Percentiles rank a stretch among this genome's conserved stretches.
Evolutionary conservation across 2,797 vertebrate genomes (phyloP).

Genomic region (Rhinella marina): DNA sequence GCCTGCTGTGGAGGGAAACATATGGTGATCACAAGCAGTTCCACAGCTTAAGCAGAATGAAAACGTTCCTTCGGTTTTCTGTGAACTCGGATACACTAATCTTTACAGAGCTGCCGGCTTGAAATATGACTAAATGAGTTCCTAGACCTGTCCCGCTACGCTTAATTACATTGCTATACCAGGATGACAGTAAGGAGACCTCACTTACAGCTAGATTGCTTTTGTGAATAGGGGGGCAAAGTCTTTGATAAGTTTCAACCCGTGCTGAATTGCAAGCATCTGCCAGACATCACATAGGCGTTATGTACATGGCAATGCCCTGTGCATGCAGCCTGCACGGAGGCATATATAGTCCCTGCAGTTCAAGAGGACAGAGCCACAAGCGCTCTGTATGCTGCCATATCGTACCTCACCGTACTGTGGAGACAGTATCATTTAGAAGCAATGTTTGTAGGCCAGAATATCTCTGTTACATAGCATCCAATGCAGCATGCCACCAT

Average conservation of each 20-base stretch:
- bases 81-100: conserved; percentile 29
- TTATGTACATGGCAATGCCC: too few relatives aligned
- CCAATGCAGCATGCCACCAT: too few relatives aligned
- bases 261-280: background rate
- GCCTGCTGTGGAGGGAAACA: conserved; percentile 20
- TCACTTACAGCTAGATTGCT: background rate
- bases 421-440: too few relatives aligned
- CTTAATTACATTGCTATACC: background rate
- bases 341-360: too few relatives aligned
- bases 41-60: conserved; percentile 28
- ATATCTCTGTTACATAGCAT: too few relatives aligned
- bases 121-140: conserved; percentile 1
- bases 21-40: conserved; percentile 29
- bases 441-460: too few relatives aligned
- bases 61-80: conserved; percentile 13
- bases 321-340: too few relatives aligned
- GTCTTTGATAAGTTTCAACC: background rate
- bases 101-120: conserved; percentile 4
- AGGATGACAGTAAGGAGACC: background rate
- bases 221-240: background rate
- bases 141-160: background rate
- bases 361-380: too few relatives aligned
- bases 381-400: too few relatives aligned
- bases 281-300: background rate
- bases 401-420: too few relatives aligned